phyloP scores from a whole-genome alignment of 2,113 vertebrate genomes.

The Callocephalon fimbriatum region DNA sequence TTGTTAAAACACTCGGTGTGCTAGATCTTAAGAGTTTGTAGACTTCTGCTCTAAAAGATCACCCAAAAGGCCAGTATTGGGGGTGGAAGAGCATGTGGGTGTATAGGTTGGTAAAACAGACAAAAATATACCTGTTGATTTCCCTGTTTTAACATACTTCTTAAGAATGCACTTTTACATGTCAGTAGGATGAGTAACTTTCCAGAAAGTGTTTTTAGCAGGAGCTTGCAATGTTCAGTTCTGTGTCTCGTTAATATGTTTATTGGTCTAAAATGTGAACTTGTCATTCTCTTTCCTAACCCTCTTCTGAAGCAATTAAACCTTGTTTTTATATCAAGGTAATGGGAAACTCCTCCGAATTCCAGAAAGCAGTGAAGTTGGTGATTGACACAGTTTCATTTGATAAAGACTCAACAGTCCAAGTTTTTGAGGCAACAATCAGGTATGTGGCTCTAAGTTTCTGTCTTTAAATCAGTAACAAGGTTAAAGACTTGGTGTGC shows the following conservation, averaged over 20 bases:
- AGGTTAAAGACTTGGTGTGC: not conserved
- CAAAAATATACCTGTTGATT: not conserved
- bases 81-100: no score
- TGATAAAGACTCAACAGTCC: slow-evolving; percentile 97
- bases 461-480: not conserved
- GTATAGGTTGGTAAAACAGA: not conserved
- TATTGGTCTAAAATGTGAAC: not conserved
- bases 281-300: not conserved
- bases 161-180: not conserved
- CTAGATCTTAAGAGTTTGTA: not conserved
- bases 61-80: no score
- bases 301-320: not conserved
- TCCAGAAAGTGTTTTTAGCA: no score
- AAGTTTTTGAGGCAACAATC: slow-evolving; percentile 98
- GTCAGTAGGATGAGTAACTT: not conserved
- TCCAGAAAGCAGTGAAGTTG: slow-evolving; percentile 93
- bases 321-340: slow-evolving; percentile 81
- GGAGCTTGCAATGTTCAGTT: not conserved
- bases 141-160: not conserved
- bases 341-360: slow-evolving; percentile 95
- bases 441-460: slow-evolving; percentile 75
- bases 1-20: not conserved
- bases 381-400: slow-evolving; percentile 97
- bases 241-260: not conserved
- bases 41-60: not conserved